phyloP scores from a whole-genome alignment of 2,888 invertebrate species.

The Margaritifera margaritifera region DNA sequence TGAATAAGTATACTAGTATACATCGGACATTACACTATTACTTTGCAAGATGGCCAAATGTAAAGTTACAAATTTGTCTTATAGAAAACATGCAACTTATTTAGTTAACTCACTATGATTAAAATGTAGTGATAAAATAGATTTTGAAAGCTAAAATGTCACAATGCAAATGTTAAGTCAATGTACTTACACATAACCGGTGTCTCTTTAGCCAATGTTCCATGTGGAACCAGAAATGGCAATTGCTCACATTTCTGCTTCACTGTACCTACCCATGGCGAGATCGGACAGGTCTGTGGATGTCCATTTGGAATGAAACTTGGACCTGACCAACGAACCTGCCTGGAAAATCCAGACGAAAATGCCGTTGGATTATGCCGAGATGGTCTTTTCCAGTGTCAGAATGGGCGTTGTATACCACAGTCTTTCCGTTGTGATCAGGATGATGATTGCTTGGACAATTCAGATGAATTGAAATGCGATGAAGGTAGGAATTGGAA shows the following conservation, averaged over 20 bases:
- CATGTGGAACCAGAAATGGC: slow-evolving; percentile 88
- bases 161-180: neutral
- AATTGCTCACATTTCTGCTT: slow-evolving; percentile 97
- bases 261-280: slow-evolving; percentile 79
- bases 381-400: slow-evolving; percentile 83
- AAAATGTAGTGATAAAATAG: too few species aligned
- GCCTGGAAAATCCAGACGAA: slow-evolving; percentile 87
- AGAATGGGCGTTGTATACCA: slow-evolving; percentile 82
- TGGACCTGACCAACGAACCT: slow-evolving; percentile 79
- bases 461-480: slow-evolving; percentile 60
- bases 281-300: slow-evolving; percentile 78
- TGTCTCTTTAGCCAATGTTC: slow-evolving; percentile 76
- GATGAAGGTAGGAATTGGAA: slow-evolving; percentile 40
- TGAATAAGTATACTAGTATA: too few species aligned
- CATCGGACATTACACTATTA: too few species aligned
- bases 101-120: too few species aligned
- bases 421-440: slow-evolving; percentile 64
- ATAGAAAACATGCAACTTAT: too few species aligned
- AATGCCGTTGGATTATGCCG: slow-evolving; percentile 63
- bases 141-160: too few species aligned
- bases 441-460: slow-evolving; percentile 68
- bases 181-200: neutral
- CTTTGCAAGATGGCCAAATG: too few species aligned
- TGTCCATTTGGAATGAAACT: slow-evolving; percentile 95
- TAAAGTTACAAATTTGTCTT: too few species aligned